These are phyloP conservation scores for Eulemur mongoz DNA, from an alignment of 2,797 vertebrate genomes.

Conservation along the genomic window DNA sequence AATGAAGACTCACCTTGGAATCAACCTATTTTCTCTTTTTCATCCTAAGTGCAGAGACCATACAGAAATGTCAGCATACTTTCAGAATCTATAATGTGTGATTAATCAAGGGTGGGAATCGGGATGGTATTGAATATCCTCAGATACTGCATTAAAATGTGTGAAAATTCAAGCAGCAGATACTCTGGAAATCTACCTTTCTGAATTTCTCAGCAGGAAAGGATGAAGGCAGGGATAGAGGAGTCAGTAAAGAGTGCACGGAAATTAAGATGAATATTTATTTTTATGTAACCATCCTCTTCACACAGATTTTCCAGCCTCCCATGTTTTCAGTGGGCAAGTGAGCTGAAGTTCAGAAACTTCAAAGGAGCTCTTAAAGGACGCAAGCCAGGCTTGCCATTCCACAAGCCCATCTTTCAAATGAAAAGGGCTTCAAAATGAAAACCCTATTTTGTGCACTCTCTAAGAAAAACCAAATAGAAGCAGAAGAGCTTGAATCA, in stretches of 20 bases:
- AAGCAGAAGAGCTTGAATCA: neutral
- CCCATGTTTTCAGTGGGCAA: neutral
- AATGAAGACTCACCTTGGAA: neutral
- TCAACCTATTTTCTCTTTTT: neutral
- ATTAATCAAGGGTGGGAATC: neutral
- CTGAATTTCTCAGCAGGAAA: neutral
- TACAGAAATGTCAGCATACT: neutral
- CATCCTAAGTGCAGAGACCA: neutral
- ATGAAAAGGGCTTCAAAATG: neutral
- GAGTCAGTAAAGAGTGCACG: neutral
- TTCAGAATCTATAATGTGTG: neutral
- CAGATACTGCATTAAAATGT: neutral
- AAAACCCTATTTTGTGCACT: neutral
- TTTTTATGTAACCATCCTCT: neutral
- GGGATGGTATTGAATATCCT: neutral
- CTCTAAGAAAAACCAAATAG: neutral
- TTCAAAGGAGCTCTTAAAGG: neutral
- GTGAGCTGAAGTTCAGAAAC: neutral
- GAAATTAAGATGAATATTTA: neutral
- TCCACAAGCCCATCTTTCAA: neutral
- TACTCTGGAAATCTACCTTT: constrained; percentile 22
- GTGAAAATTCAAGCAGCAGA: neutral
- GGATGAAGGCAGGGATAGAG: neutral
- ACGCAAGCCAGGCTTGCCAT: neutral
- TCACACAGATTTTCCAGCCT: neutral